Evolutionary conservation across 2,888 invertebrate genomes (phyloP), one percentile per base, ranked within the genome.

Genomic region (Epinotia bilunana): DNA sequence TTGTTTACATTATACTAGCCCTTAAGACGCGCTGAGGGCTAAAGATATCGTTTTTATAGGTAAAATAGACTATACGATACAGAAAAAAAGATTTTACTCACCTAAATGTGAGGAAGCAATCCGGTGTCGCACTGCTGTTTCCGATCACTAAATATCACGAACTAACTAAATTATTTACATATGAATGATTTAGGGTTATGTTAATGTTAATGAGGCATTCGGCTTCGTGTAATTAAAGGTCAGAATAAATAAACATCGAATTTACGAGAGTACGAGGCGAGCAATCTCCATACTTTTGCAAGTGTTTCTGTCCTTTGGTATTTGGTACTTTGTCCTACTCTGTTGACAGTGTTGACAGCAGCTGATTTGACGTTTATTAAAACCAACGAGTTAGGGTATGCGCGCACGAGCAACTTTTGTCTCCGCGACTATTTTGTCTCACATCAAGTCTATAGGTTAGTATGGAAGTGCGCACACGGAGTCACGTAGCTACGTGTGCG

Each of bases 51-150:
- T n/a, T 49, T 69, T 16, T 55, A 62, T 11, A 11, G 4, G 55
- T 58, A 49, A 20, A 16, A 62, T 68, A 61, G 49, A 69, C 62
- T 74, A 72, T 46, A 77, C 62, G 73, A 79, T 79, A 79, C 79
- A 79, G 77, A 79, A 79, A 79, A 68, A 63, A 58, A 18, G 43
- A 58, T 49, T 77, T 76, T 70, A 76, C 79, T 78, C 43, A 79
- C 79, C 64, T 65, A 78, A 75, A 73, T 79, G 55, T 55, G 64
- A 65, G 39, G 64, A 23, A 62, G 61, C 69, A 57, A 61, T 67
- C n/a, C 33, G 55, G 33, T 62, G 55, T 55, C 62, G 71, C 33
- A 67, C 79, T 63, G 12, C 49, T 28, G 63, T 57, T 12, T 23
- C 57, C 60, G n/a, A 67, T 39, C 55, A 74, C 64, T 76, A 70